Evolutionary conservation across 2,888 invertebrate species (phyloP).

Genomic region (Oligia fasciuncula): DNA sequence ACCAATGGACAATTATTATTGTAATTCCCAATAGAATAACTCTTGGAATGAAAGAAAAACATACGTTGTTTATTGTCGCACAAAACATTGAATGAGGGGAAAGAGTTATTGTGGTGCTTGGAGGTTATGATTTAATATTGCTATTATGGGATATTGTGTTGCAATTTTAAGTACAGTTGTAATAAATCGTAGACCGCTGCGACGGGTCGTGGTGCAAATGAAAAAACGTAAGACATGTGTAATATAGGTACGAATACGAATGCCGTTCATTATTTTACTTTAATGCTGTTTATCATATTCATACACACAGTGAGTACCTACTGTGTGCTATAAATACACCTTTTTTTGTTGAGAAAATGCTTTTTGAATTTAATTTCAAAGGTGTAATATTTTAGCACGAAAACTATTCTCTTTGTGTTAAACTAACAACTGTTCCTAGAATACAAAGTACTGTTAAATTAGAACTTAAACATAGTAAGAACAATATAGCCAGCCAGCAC

Average conservation of each 20-base stretch:
- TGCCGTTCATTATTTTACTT: slow-evolving; percentile 37
- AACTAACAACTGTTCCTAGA: slow-evolving; percentile 30
- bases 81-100: slow-evolving; percentile 27
- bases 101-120: slow-evolving; percentile 39
- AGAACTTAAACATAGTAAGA: slow-evolving; percentile 17
- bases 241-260: slow-evolving; percentile 8
- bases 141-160: slow-evolving; percentile 35
- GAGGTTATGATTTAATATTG: slow-evolving; percentile 42
- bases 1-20: slow-evolving; percentile 34
- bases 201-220: slow-evolving; percentile 49
- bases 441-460: slow-evolving; percentile 41
- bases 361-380: slow-evolving; percentile 30
- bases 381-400: slow-evolving; percentile 24
- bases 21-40: slow-evolving; percentile 32
- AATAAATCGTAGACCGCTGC: slow-evolving; percentile 52
- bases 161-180: slow-evolving; percentile 57
- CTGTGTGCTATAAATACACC: not conserved
- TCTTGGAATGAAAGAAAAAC: slow-evolving; percentile 39
- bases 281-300: not conserved
- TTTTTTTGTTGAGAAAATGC: not conserved
- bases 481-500: not conserved
- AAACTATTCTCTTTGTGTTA: slow-evolving; percentile 39
- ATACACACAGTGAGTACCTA: slow-evolving; percentile 8
- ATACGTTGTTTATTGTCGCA: slow-evolving; percentile 34
- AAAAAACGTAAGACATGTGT: slow-evolving; percentile 51